Conservation (phyloP, 2,113 vertebrate species). For the Strigops habroptila region DNA sequence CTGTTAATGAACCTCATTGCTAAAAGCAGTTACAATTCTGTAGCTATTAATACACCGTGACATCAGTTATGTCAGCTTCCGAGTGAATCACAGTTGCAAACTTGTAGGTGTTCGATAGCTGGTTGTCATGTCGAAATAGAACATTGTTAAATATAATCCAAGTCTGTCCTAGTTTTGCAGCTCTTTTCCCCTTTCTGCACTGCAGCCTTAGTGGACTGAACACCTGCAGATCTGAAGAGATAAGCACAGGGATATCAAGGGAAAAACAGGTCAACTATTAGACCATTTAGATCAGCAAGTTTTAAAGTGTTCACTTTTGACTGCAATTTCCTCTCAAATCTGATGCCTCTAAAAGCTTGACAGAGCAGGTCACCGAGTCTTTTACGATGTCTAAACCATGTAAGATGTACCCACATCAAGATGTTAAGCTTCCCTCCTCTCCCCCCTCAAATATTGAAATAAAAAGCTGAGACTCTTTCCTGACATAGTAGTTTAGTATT, state of each 20-base stretch:
- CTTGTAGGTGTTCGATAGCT: conserved; percentile 70
- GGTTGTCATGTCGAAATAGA: conserved; percentile 76
- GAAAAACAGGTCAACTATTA: background rate
- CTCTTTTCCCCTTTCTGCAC: conserved; percentile 1
- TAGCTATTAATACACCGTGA: conserved; percentile 80
- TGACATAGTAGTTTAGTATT: background rate
- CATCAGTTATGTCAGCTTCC: conserved; percentile 74
- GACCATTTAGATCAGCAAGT: background rate
- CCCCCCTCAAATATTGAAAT: background rate
- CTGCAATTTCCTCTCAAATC: background rate
- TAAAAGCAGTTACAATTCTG: conserved; percentile 77
- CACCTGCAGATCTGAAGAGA: conserved; percentile 22
- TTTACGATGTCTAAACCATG: background rate
- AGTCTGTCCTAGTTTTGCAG: conserved; percentile 69
- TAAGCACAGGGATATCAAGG: background rate
- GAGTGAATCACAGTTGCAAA: conserved; percentile 76
- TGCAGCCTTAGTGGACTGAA: conserved; percentile 13
- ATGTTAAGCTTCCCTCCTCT: background rate
- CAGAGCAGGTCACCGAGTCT: background rate
- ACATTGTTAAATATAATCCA: conserved; percentile 79
- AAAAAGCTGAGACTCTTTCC: background rate
- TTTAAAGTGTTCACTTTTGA: background rate
- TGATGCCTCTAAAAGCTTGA: background rate
- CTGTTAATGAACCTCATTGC: conserved; percentile 76
- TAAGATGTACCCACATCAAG: background rate